These are phyloP conservation scores for Climacteris rufus DNA, from an alignment of 2,113 vertebrate genomes.

Conservation along the genomic window DNA sequence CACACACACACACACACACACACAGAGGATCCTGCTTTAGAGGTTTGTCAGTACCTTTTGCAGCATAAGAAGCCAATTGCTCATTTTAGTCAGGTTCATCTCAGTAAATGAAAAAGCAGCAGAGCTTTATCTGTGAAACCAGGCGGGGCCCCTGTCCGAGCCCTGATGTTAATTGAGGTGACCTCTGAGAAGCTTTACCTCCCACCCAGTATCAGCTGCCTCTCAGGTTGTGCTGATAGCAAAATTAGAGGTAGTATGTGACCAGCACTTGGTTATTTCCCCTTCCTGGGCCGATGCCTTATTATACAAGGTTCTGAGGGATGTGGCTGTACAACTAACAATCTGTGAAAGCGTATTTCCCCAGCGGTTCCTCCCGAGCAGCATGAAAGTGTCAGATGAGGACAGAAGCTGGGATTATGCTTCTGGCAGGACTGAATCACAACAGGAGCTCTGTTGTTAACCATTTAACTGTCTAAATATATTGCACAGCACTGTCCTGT, in stretches of 20 bases:
- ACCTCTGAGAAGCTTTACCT: not conserved
- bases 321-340: not conserved
- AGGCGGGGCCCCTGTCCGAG: not conserved
- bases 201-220: not conserved
- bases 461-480: not conserved
- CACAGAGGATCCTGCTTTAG: not conserved
- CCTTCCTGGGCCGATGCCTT: not conserved
- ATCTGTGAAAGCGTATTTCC: conserved; percentile 48
- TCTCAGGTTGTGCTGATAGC: conserved; percentile 30
- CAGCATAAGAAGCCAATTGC: not conserved
- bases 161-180: conserved; percentile 2
- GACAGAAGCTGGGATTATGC: conserved; percentile 28
- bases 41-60: not conserved
- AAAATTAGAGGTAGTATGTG: not conserved
- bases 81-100: conserved; percentile 11
- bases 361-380: not conserved
- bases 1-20: not conserved
- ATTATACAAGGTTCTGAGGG: not conserved
- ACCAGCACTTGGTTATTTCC: not conserved
- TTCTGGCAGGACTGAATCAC: conserved; percentile 8
- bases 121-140: not conserved
- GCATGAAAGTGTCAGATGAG: conserved; percentile 34
- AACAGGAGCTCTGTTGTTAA: conserved; percentile 26
- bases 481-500: not conserved
- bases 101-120: not conserved